Base-by-base conservation (phyloP, 2,888 invertebrate genomes). In the Taphrorychus bicolor region DNA sequence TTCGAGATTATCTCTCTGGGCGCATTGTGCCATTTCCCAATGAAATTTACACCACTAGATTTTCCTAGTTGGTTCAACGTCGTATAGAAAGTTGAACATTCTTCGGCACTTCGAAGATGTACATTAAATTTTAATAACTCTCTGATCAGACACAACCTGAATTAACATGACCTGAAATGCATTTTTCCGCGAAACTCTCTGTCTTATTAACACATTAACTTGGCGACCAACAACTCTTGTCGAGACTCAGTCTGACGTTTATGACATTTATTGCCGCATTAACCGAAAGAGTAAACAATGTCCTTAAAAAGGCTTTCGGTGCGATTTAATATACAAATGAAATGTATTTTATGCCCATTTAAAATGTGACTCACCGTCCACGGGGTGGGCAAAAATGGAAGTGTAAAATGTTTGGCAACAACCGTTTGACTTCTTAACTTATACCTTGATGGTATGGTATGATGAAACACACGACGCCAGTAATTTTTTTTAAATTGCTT, bases 1-100 rank as follows among this genome's bases (percentile, higher is more conserved):
- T 49, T 59, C 14, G 49, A 63, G 63, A 69, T 70, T 69, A 70
- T 70, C 66, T 69, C 14, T 5, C 16, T 56, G 41, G 54, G 49
- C 16, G 59, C 59, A 69, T 67, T 69, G 62, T 68, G 52, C 52
- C 54, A 24, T 62, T 58, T 59, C 41, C 56, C 51, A 52, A 32
- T 49, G 42, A 54, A 70, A 66, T 59, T 70, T 66, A 66, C 66
- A 67, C 61, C 22, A 52, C 21, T 32, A 32, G 32, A 32, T 32
- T 9, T 32, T 11, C 32, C 3, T 7, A 7, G 32, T 32, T 11
- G 32, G 7, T 7, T 32, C 11, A 32, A 32, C 9, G 32, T 11
- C 7, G 3, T 7, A 32, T 11, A 32, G 32, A 32, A 32, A 11
- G 32, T 9, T 11, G 32, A 32, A 3, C 32, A 32, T 32, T 32